phyloP scores from a whole-genome alignment of 2,888 invertebrate species.

The Augiades crinisus region DNA sequence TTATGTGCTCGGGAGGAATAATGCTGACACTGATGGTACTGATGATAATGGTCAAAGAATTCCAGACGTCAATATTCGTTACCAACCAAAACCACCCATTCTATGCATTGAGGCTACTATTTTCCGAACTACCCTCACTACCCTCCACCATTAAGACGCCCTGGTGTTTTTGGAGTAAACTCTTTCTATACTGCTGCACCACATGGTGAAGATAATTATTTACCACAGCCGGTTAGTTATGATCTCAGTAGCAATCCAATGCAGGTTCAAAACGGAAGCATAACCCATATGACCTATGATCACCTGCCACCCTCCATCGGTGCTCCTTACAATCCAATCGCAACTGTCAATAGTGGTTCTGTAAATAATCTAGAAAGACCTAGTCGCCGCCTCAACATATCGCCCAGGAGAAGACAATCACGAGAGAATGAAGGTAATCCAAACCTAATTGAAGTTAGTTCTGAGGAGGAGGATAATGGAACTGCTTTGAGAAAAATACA shows the following conservation, averaged over 20 bases:
- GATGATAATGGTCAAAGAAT: constrained; percentile 44
- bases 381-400: constrained; percentile 69
- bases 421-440: constrained; percentile 57
- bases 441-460: constrained; percentile 72
- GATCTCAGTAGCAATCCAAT: constrained; percentile 43
- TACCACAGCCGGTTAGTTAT: constrained; percentile 50
- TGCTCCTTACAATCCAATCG: constrained; percentile 35
- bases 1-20: constrained; percentile 47
- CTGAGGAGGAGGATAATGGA: constrained; percentile 71
- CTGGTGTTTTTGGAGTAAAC: constrained; percentile 47
- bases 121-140: constrained; percentile 55
- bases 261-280: constrained; percentile 38
- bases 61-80: constrained; percentile 60
- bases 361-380: constrained; percentile 59
- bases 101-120: constrained; percentile 50
- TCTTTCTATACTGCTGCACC: constrained; percentile 38
- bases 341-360: constrained; percentile 30
- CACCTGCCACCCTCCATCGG: constrained; percentile 37
- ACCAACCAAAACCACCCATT: constrained; percentile 60
- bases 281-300: constrained; percentile 43
- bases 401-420: constrained; percentile 64
- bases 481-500: constrained; percentile 53
- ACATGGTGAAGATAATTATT: constrained; percentile 51
- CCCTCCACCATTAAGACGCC: constrained; percentile 41
- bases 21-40: constrained; percentile 48